phyloP scores from a whole-genome alignment of 2,888 invertebrate species.

The Trichopria drosophilae region DNA sequence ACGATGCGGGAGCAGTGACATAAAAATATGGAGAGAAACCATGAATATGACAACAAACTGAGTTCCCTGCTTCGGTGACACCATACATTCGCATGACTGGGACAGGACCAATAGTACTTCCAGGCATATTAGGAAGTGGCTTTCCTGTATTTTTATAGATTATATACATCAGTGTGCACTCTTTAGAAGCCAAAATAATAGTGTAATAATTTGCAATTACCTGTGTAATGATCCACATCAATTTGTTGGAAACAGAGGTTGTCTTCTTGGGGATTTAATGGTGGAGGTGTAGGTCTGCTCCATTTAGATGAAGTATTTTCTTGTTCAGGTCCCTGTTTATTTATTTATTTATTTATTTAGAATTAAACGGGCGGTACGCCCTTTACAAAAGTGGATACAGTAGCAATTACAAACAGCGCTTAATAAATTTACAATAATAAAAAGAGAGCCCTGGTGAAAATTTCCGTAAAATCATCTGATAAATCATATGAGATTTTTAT shows the following conservation, averaged over 20 bases:
- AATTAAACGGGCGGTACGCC: too few relatives aligned
- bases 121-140: constrained; percentile 84
- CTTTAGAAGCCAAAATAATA: not conserved
- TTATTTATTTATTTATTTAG: too few relatives aligned
- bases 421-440: constrained; percentile 9
- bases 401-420: constrained; percentile 27
- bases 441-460: too few relatives aligned
- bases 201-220: constrained; percentile 46
- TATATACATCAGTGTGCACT: not conserved
- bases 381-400: too few relatives aligned
- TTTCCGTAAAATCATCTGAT: too few relatives aligned
- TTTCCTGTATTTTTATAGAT: constrained; percentile 55
- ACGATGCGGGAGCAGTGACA: constrained; percentile 78
- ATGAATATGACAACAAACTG: constrained; percentile 96
- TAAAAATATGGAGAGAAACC: constrained; percentile 97
- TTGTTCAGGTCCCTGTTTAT: constrained; percentile 67
- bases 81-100: constrained; percentile 89
- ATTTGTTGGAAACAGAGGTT: constrained; percentile 86
- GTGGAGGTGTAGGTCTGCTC: constrained; percentile 73
- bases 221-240: constrained; percentile 88
- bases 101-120: constrained; percentile 76
- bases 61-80: constrained; percentile 84
- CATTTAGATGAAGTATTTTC: constrained; percentile 70
- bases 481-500: too few relatives aligned
- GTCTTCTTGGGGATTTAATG: constrained; percentile 69